Evolutionary conservation across 2,888 invertebrate genomes (phyloP).

Genomic region (Cheilosia grossa): DNA sequence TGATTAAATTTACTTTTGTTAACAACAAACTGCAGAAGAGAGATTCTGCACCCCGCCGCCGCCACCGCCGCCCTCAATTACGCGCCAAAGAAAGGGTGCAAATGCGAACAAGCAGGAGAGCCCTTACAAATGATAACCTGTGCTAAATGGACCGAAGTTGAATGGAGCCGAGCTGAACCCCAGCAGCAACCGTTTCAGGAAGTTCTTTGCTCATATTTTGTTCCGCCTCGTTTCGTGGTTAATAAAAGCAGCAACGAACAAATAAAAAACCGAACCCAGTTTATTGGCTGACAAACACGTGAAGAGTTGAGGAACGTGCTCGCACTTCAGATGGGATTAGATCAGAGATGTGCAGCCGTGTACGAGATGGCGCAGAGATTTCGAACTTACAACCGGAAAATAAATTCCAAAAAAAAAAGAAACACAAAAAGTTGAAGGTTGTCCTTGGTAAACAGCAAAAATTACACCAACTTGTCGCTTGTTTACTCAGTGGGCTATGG

Average conservation of each 20-base stretch:
- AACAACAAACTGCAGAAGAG: slow-evolving; percentile 29
- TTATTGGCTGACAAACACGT: slow-evolving; percentile 62
- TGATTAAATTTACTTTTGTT: slow-evolving; percentile 72
- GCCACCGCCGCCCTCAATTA: background rate
- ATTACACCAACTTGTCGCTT: background rate
- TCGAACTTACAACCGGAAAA: slow-evolving; percentile 23
- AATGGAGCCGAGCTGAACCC: slow-evolving; percentile 40
- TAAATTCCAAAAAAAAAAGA: background rate
- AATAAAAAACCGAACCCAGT: slow-evolving; percentile 8
- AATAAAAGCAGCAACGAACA: slow-evolving; percentile 17
- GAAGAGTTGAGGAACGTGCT: slow-evolving; percentile 46
- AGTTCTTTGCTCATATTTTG: slow-evolving; percentile 30
- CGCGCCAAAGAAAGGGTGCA: slow-evolving; percentile 40
- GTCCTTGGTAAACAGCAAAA: background rate
- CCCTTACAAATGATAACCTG: slow-evolving; percentile 66
- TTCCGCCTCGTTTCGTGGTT: slow-evolving; percentile 32
- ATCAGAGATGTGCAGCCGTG: slow-evolving; percentile 14
- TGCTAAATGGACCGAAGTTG: slow-evolving; percentile 67
- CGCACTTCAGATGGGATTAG: slow-evolving; percentile 34
- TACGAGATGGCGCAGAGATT: slow-evolving; percentile 26
- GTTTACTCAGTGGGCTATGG: background rate
- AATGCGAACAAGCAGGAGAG: slow-evolving; percentile 37
- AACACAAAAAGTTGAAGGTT: too few species aligned
- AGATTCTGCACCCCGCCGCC: background rate
- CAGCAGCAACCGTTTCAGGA: slow-evolving; percentile 39